Evolutionary conservation across 2,113 vertebrate genomes (phyloP).

Genomic region (Procavia capensis): DNA sequence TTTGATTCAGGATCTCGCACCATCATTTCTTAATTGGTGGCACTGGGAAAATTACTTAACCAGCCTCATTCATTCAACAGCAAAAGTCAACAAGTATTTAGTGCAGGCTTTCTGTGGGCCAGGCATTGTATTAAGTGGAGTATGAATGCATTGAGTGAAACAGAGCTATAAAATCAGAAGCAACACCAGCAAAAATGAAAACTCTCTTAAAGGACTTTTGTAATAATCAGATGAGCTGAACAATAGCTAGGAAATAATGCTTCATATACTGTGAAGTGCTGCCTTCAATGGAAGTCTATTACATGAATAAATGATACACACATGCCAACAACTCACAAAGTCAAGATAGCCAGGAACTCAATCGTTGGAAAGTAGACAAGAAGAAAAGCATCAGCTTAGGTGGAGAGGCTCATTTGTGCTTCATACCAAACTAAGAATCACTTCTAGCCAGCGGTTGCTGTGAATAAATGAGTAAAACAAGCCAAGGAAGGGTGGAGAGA

Average conservation of each 20-base stretch:
- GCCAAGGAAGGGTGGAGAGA: background rate
- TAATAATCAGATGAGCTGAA: background rate
- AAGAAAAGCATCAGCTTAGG: background rate
- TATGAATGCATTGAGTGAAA: background rate
- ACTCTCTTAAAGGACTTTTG: background rate
- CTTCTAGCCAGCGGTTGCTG: background rate
- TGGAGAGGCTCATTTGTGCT: background rate
- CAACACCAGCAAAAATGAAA: background rate
- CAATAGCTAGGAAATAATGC: background rate
- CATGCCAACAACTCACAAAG: background rate
- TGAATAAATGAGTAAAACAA: background rate
- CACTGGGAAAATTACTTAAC: background rate
- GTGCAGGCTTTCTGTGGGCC: background rate
- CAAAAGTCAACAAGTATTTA: background rate
- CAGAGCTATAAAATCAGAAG: background rate
- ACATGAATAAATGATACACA: background rate
- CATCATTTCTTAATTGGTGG: background rate
- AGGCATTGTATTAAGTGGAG: background rate
- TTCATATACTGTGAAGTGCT: background rate
- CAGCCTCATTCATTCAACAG: background rate
- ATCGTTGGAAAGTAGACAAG: background rate
- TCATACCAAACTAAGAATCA: background rate
- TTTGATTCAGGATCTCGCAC: background rate
- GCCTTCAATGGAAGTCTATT: background rate
- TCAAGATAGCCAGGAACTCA: slow-evolving; percentile 4